Conservation (phyloP, 2,797 vertebrate species). For the Arnoldichthys spilopterus region DNA sequence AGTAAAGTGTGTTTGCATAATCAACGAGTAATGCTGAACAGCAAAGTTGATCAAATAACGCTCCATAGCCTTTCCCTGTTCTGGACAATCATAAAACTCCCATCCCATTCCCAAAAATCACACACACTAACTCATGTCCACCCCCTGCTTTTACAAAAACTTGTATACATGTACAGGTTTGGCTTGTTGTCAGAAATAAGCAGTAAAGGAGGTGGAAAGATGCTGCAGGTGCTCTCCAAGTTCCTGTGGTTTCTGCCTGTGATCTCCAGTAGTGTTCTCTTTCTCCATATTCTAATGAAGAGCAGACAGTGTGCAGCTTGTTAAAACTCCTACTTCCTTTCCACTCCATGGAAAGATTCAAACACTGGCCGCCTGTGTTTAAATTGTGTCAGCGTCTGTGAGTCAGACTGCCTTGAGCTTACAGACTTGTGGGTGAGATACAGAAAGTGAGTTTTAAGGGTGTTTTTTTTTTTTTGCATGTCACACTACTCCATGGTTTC, state of each 20-base stretch:
- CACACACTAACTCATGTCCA: background rate
- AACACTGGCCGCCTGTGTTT: constrained; percentile 55
- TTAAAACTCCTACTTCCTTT: constrained; percentile 70
- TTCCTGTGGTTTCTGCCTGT: constrained; percentile 68
- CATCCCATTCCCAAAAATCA: background rate
- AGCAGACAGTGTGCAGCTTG: constrained; percentile 73
- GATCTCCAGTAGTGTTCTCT: constrained; percentile 67
- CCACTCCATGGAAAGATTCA: constrained; percentile 62
- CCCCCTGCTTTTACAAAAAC: background rate
- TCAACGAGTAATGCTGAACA: constrained; percentile 26
- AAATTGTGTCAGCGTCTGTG: constrained; percentile 16
- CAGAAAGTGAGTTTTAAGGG: constrained; percentile 17
- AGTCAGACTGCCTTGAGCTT: constrained; percentile 45
- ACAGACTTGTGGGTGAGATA: constrained; percentile 3
- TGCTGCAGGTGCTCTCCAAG: constrained; percentile 68
- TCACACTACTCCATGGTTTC: background rate
- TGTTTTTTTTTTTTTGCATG: background rate
- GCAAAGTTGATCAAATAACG: too few species aligned
- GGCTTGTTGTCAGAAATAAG: constrained; percentile 57
- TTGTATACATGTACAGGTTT: constrained; percentile 10
- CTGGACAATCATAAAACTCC: background rate
- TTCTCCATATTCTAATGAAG: constrained; percentile 74
- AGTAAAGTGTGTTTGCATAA: constrained; percentile 37
- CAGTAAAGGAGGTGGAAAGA: constrained; percentile 65
- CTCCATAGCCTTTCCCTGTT: background rate